A percentile compares a stretch with the other conserved stretches of the same genome.
Conservation (phyloP, 2,113 vertebrate genomes). For the Saguinus imperator region DNA sequence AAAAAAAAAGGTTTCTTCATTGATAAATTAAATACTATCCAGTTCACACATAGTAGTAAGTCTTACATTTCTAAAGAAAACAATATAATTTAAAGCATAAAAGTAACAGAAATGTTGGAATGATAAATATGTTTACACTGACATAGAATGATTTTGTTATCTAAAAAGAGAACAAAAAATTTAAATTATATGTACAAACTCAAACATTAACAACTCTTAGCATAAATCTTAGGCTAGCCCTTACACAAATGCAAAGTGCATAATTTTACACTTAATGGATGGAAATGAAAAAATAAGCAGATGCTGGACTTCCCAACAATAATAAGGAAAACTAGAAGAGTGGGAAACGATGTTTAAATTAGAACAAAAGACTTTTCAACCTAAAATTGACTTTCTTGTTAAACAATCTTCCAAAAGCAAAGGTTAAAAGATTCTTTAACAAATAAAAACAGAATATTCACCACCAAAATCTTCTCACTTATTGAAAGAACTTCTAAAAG, state of each 20-base stretch:
- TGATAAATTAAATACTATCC: background rate
- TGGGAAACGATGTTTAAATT: background rate
- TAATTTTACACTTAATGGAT: background rate
- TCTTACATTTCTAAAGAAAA: background rate
- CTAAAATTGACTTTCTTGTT: background rate
- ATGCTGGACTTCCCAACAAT: background rate
- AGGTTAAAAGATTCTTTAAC: background rate
- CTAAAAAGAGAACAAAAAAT: background rate
- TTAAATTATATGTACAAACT: background rate
- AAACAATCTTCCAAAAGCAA: background rate
- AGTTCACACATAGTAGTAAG: background rate
- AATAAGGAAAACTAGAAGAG: background rate
- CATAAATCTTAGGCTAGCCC: background rate
- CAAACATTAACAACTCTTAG: background rate
- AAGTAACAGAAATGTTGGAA: background rate
- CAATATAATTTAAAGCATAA: background rate
- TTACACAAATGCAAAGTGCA: background rate
- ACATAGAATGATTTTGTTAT: background rate
- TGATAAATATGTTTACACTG: background rate
- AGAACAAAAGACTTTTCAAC: background rate
- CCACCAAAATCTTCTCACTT: background rate
- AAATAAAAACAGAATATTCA: background rate
- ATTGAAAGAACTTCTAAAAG: background rate
- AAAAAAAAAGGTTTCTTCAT: background rate
- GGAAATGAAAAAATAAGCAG: background rate